These are phyloP conservation scores for Heliconius melpomene DNA, from an alignment of 1,140 invertebrate genomes.

Conservation along the genomic window DNA sequence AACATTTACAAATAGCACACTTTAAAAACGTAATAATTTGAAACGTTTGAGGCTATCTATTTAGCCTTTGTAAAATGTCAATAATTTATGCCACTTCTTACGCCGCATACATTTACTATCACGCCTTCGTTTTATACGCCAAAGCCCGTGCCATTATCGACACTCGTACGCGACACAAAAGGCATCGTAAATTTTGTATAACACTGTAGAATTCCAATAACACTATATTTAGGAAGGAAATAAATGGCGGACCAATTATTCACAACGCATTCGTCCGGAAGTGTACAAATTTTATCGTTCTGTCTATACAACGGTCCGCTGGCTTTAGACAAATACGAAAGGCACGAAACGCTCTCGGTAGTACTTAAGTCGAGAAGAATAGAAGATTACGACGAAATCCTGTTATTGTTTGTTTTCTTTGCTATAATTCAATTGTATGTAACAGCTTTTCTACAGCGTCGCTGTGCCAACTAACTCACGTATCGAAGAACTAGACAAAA, in stretches of 20 bases:
- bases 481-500: constrained; percentile 33
- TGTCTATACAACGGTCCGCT: constrained; percentile 60
- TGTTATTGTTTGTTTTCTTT: constrained; percentile 80
- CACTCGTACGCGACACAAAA: constrained; percentile 72
- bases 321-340: constrained; percentile 74
- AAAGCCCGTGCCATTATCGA: constrained; percentile 68
- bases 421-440: constrained; percentile 64
- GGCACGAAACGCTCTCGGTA: constrained; percentile 52
- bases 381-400: constrained; percentile 74
- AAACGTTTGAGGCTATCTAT: constrained; percentile 22
- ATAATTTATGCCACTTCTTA: constrained; percentile 55
- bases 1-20: constrained; percentile 10
- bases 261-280: constrained; percentile 68
- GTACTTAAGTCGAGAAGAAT: constrained; percentile 68
- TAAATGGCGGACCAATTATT: constrained; percentile 73
- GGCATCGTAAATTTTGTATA: constrained; percentile 69
- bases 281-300: constrained; percentile 69
- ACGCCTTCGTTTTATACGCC: constrained; percentile 51
- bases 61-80: constrained; percentile 40
- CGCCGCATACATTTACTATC: constrained; percentile 51
- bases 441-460: constrained; percentile 33
- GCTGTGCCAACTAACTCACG: constrained; percentile 47
- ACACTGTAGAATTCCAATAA: constrained; percentile 67
- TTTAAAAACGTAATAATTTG: constrained; percentile 33
- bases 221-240: constrained; percentile 64